Conservation (phyloP, 1,140 invertebrate species). For the Zaprionus vittiger region DNA sequence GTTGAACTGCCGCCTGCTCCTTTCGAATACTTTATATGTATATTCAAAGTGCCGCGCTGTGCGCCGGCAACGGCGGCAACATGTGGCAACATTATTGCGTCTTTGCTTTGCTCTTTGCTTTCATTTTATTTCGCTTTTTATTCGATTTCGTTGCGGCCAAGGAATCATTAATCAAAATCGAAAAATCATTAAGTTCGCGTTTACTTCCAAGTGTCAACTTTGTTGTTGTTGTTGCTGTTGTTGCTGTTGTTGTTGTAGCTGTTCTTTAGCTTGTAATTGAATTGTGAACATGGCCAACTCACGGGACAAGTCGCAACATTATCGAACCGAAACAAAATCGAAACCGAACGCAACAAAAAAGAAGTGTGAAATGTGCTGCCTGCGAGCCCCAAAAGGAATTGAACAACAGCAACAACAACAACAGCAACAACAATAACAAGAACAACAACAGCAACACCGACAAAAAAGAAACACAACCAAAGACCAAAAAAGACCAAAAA, state of each 20-base stretch:
- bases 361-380: constrained; percentile 54
- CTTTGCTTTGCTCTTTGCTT: constrained; percentile 39
- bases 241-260: constrained; percentile 24
- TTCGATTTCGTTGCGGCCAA: constrained; percentile 43
- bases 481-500: neutral
- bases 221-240: constrained; percentile 40
- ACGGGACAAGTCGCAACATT: constrained; percentile 17
- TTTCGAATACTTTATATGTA: constrained; percentile 34
- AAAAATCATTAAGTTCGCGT: constrained; percentile 67
- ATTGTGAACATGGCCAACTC: constrained; percentile 63
- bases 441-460: constrained; percentile 16
- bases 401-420: constrained; percentile 35
- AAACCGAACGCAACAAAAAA: neutral
- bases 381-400: constrained; percentile 38
- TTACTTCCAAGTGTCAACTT: constrained; percentile 69
- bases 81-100: constrained; percentile 37
- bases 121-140: constrained; percentile 35
- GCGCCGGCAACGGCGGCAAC: constrained; percentile 22
- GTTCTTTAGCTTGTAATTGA: constrained; percentile 73
- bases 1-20: constrained; percentile 4
- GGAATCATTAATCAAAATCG: constrained; percentile 75
- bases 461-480: neutral
- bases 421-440: constrained; percentile 27
- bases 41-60: constrained; percentile 46
- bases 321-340: constrained; percentile 42